Conservation (phyloP, 2,797 vertebrate species). For the Coregonus sp. region DNA sequence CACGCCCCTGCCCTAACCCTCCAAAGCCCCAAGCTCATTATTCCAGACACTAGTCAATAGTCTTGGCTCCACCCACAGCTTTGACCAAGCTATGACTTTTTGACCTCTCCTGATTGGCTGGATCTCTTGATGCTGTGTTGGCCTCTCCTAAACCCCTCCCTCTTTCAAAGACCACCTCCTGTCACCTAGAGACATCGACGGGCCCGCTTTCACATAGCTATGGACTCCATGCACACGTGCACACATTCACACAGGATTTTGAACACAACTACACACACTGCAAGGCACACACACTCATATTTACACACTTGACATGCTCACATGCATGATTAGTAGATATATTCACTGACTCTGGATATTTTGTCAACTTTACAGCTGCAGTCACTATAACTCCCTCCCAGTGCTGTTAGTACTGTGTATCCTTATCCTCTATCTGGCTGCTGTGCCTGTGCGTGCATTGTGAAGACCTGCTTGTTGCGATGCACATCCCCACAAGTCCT, state of each 20-base stretch:
- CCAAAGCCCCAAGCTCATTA: conserved; percentile 34
- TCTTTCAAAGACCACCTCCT: conserved; percentile 17
- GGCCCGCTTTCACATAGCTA: conserved; percentile 28
- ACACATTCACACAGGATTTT: conserved; percentile 15
- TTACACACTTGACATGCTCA: conserved; percentile 19
- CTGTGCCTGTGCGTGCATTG: too few species aligned
- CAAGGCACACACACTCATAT: conserved; percentile 44
- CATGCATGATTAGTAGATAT: conserved; percentile 34
- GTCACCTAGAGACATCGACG: conserved; percentile 41
- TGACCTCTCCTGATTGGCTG: conserved; percentile 48
- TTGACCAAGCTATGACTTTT: conserved; percentile 28
- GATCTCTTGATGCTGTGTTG: conserved; percentile 49
- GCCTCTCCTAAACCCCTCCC: conserved; percentile 28
- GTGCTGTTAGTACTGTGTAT: neutral
- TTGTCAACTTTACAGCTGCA: neutral
- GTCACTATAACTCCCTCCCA: neutral
- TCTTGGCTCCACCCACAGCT: conserved; percentile 39
- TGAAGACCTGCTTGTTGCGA: conserved; percentile 19
- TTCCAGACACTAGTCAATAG: conserved; percentile 34
- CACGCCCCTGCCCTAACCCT: neutral
- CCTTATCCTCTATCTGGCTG: conserved; percentile 19
- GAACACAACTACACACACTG: conserved; percentile 34
- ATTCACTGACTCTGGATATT: neutral
- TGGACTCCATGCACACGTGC: conserved; percentile 28
- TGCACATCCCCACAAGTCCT: conserved; percentile 21